Evolutionary conservation across 2,113 vertebrate species (phyloP).

Genomic region (Pomatostomus ruficeps): DNA sequence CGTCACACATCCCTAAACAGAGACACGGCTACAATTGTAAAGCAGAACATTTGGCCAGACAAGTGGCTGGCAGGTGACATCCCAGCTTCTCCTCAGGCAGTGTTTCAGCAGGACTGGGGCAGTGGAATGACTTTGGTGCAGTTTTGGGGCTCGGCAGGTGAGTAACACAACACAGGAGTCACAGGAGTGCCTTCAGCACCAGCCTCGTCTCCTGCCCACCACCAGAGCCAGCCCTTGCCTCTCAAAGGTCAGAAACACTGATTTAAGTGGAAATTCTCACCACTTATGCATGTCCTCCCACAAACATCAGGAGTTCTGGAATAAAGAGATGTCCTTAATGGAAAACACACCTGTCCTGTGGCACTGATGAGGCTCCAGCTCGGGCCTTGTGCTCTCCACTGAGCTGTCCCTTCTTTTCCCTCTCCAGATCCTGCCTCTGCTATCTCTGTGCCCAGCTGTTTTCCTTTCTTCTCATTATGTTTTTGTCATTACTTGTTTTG

Average conservation of each 20-base stretch:
- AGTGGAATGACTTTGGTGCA: not conserved
- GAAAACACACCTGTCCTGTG: not conserved
- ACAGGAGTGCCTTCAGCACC: not conserved
- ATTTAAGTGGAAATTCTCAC: not conserved
- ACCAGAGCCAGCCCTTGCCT: not conserved
- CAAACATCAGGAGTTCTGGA: not conserved
- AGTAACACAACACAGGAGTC: not conserved
- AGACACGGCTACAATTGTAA: not conserved
- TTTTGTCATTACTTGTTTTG: not conserved
- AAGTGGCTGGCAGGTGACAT: no score
- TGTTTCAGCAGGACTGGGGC: not conserved
- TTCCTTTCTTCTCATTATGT: not conserved
- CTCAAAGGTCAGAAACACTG: not conserved
- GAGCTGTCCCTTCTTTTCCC: not conserved
- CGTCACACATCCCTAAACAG: not conserved
- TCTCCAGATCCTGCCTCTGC: not conserved
- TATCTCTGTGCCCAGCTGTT: not conserved
- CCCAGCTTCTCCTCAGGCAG: not conserved
- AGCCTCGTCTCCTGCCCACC: not conserved
- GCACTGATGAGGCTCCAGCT: not conserved
- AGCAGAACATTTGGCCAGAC: not conserved
- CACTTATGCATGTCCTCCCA: fast-evolving
- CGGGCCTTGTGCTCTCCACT: not conserved
- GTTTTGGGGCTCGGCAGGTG: fast-evolving
- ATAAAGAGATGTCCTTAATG: not conserved